phyloP scores from a whole-genome alignment of 2,797 vertebrate genomes.

The Epinephelus malabaricus region DNA sequence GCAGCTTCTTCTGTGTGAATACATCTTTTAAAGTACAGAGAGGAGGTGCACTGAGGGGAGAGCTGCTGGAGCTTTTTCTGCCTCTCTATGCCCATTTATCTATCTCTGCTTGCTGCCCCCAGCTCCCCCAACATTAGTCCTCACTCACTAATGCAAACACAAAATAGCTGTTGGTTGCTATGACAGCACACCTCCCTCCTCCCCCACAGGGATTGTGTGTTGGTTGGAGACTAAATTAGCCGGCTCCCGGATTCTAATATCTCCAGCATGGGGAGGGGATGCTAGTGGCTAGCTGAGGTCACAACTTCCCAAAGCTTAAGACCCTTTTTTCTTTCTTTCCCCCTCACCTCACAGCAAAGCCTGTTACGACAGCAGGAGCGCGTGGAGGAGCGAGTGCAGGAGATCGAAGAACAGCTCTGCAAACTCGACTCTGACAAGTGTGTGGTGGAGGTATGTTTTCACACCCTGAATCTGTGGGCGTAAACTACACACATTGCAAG shows the following conservation, averaged over 20 bases:
- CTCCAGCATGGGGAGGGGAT: conserved; percentile 60
- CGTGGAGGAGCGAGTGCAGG: conserved; percentile 96
- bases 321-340: conserved; percentile 15
- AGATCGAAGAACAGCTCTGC: conserved; percentile 98
- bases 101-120: conserved; percentile 61
- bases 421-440: conserved; percentile 99
- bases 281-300: conserved; percentile 56
- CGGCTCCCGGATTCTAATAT: conserved; percentile 63
- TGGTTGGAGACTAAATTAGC: conserved; percentile 79
- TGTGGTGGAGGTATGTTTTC: conserved; percentile 93
- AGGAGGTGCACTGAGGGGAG: conserved; percentile 41
- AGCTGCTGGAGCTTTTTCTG: conserved; percentile 59
- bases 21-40: conserved; percentile 41
- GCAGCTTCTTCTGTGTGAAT: conserved; percentile 34
- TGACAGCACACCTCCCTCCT: conserved; percentile 78
- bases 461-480: conserved; percentile 6
- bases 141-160: conserved; percentile 82
- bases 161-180: conserved; percentile 87
- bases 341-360: conserved; percentile 90
- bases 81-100: conserved; percentile 72
- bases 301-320: conserved; percentile 28
- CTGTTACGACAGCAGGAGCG: conserved; percentile 98
- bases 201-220: conserved; percentile 76
- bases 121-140: conserved; percentile 70
- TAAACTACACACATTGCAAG: background rate